Evolutionary conservation across 2,797 vertebrate species (phyloP), one percentile per base, ranked within the genome.

Genomic region (Chaunax sp.): DNA sequence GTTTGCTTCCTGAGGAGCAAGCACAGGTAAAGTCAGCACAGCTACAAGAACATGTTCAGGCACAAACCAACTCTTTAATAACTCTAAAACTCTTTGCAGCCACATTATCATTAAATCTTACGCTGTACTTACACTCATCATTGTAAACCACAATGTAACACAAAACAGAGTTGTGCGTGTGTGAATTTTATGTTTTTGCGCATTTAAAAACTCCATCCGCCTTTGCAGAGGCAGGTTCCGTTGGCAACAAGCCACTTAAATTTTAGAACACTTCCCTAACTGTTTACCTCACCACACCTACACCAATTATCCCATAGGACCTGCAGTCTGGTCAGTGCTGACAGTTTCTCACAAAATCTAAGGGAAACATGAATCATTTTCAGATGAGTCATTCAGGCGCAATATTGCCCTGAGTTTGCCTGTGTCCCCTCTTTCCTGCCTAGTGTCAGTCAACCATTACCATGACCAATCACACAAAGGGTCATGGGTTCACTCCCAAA

Each of bases 211-310:
- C 22, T 61, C 47, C 56, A 69, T 78, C 58, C 28, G 56, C 53
- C 69, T 64, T 55, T n/a, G 5, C 61, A 66, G 38, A 74, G 76
- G 78, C 35, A 18, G 22, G 69, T 81, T 75, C 16, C 67, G 58
- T 64, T 78, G 83, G 75, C 73, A 87, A 87, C 82, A 84, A 68
- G 55, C 43, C 78, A 73, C 76, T 86, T 83, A 84, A 69, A 80
- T 77, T 67, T 75, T 40, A 64, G 77, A 72, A 74, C 64, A 74
- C 68, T 77, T 83, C 72, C 57, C 45, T 60, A 69, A 81, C 38
- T 73, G 64, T 68, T 79, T 73, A 87, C 85, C 85, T 79, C 73
- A 87, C 85, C 85, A 85, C 87, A 83, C 83, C 88, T 82, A 54
- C 50, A 68, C 80, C 60, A 78, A 69, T 77, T 80, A 70, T 77